Conservation (phyloP, 2,888 invertebrate species). For the Plagodis pulveraria region DNA sequence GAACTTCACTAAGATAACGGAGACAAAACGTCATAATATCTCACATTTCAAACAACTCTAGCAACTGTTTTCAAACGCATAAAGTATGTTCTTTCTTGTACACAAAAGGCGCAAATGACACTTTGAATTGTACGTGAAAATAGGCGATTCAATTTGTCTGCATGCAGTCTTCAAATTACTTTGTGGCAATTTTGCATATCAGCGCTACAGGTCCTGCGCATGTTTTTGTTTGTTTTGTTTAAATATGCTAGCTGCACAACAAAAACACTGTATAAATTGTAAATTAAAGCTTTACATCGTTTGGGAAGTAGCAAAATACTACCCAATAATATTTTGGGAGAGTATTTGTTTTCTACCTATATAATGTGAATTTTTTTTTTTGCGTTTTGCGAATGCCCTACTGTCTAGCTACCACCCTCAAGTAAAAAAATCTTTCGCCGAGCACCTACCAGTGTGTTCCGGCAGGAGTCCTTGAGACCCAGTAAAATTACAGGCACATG, state of each 20-base stretch:
- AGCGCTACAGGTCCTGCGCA: constrained; percentile 21
- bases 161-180: constrained; percentile 49
- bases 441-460: no score
- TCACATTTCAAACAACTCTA: constrained; percentile 12
- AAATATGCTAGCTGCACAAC: neutral
- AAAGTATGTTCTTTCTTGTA: constrained; percentile 13
- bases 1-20: constrained; percentile 47
- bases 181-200: constrained; percentile 43
- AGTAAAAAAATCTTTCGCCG: no score
- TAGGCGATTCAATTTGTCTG: constrained; percentile 54
- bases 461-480: no score
- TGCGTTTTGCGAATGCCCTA: no score
- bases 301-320: no score
- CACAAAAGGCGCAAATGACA: constrained; percentile 6
- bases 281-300: no score
- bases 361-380: no score
- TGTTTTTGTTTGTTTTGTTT: constrained; percentile 8
- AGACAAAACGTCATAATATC: constrained; percentile 15
- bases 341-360: no score
- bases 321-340: no score
- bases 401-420: no score
- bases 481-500: no score
- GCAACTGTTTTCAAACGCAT: constrained; percentile 8
- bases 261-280: neutral
- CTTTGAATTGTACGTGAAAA: constrained; percentile 15